Evolutionary conservation across 2,113 vertebrate species (phyloP).

Genomic region (Leucopternis melanops): DNA sequence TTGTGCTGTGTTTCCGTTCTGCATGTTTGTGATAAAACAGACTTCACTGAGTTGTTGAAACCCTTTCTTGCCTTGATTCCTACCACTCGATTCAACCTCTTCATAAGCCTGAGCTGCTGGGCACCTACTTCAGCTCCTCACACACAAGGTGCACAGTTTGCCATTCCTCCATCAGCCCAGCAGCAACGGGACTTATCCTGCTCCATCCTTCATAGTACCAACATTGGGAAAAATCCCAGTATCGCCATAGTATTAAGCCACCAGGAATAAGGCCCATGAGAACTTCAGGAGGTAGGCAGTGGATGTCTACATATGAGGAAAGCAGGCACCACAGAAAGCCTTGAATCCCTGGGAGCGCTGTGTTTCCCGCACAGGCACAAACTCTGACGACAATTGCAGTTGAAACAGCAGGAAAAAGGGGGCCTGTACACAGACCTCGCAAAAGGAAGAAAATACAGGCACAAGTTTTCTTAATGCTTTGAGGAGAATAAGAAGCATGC

Average conservation of each 20-base stretch:
- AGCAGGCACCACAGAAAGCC: not conserved
- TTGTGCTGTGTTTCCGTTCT: not conserved
- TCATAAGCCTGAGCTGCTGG: not conserved
- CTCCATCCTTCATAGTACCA: not conserved
- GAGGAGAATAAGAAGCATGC: not conserved
- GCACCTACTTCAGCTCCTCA: not conserved
- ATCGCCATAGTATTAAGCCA: not conserved
- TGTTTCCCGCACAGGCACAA: not conserved
- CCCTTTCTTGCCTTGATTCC: not conserved
- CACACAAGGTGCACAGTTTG: not conserved
- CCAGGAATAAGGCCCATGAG: accelerated
- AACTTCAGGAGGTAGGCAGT: not conserved
- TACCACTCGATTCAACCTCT: not conserved
- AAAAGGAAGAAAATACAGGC: not conserved
- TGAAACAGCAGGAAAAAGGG: not conserved
- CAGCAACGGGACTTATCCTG: accelerated
- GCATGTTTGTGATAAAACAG: not conserved
- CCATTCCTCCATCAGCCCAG: not conserved
- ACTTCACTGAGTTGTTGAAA: not conserved
- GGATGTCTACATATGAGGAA: not conserved
- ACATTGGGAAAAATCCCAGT: not conserved
- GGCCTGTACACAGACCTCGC: accelerated
- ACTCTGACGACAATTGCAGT: not conserved
- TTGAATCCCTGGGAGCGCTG: not conserved
- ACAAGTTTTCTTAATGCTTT: not conserved